Base-by-base conservation (phyloP, 2,888 invertebrate genomes). In the Pocota personata region DNA sequence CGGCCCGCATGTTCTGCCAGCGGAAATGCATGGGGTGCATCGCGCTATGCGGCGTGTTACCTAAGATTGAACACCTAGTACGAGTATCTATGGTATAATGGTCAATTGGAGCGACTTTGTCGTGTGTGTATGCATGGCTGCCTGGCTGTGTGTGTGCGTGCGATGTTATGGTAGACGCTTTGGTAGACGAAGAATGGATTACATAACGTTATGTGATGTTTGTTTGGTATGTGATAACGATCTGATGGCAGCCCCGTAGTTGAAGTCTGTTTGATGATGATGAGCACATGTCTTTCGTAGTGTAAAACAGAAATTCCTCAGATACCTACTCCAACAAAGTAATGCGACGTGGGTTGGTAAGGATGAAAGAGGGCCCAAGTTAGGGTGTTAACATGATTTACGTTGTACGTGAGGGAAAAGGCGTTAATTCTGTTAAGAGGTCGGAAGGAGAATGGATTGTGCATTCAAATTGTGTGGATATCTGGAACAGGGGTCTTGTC, bases 171-270 rank as follows among this genome's bases (percentile, higher is more conserved):
- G 86, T 66, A 86, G 86, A 86, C 86, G 76, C 35, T 40, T 55
- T 77, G 86, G 86, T 86, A 86, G 86, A 86, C 86, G 86, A 72
- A 80, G 80, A 86, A 86, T 76, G 58, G 58, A 55, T 86, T 86
- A 62, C 86, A 72, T 80, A 86, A 86, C 48, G 71, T 77, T 72
- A 80, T 80, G 76, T 76, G 76, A 86, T 80, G 86, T 86, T 82
- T 71, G 72, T 72, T 82, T 62, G 86, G 82, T 58, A 67, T 86
- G 76, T 86, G 86, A 86, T 82, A 80, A 82, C 76, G 72, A 86
- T 80, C 80, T 71, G 76, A 72, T 72, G 76, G 76, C 32, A 52
- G 43, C 16, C 64, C 12, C 3, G 66, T 1, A 21, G 32, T 30
- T 71, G 55, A 62, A 55, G 55, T 19, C 12, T n/a, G 30, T 55